These are phyloP conservation scores for Latrodectus geometricus DNA, from an alignment of 1,140 invertebrate species.

Conservation along the genomic window DNA sequence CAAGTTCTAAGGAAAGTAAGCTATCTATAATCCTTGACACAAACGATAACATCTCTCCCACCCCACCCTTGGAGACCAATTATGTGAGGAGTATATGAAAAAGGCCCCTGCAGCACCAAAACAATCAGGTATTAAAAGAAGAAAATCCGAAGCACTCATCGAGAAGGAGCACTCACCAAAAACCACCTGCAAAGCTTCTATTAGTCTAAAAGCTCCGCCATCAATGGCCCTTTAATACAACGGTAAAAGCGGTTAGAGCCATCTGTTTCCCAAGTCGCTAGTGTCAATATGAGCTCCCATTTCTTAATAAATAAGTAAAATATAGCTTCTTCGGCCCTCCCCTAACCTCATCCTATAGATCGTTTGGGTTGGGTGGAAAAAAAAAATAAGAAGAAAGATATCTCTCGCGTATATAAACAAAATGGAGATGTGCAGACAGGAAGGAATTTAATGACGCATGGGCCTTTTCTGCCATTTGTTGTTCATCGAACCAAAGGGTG, in stretches of 20 bases:
- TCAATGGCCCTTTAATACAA: constrained; percentile 24
- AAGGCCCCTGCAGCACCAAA: background rate
- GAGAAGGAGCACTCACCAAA: constrained; percentile 2
- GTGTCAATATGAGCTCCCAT: constrained; percentile 48
- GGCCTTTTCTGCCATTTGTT: background rate
- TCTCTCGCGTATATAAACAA: constrained; percentile 32
- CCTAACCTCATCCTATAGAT: too few relatives aligned
- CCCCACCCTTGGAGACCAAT: constrained; percentile 6
- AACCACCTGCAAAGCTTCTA: constrained; percentile 52
- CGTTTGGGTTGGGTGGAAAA: background rate
- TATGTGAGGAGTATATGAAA: constrained; percentile 30
- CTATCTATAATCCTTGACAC: background rate
- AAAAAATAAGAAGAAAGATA: background rate
- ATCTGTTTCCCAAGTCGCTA: constrained; percentile 40
- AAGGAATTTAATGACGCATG: constrained; percentile 43
- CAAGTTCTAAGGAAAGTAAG: background rate
- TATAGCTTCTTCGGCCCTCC: constrained; percentile 7
- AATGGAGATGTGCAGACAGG: constrained; percentile 53
- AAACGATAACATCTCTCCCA: background rate
- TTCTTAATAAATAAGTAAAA: constrained; percentile 57
- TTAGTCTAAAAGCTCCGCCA: constrained; percentile 48
- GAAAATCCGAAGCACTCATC: constrained; percentile 9
- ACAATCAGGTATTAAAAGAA: constrained; percentile 11
- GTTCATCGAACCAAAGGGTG: constrained; percentile 7
- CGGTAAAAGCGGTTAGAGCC: constrained; percentile 20